Percentiles rank a stretch among this genome's conserved stretches.
Conservation (phyloP, 2,888 invertebrate species). For the Therioaphis trifolii region DNA sequence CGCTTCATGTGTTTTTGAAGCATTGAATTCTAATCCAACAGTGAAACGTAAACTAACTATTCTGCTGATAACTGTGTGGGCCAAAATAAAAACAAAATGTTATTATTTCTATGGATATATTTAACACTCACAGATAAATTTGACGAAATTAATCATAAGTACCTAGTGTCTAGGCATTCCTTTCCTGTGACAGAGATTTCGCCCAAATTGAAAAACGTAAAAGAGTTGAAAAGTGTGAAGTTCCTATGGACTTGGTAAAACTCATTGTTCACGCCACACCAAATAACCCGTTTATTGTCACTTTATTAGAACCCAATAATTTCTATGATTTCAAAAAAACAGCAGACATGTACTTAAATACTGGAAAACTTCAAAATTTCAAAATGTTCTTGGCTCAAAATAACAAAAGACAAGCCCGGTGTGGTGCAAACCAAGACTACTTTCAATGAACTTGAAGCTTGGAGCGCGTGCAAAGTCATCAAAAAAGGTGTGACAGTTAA, state of each 20-base stretch:
- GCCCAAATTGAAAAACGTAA: constrained; percentile 60
- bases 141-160: constrained; percentile 62
- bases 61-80: constrained; percentile 57
- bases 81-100: constrained; percentile 63
- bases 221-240: constrained; percentile 58
- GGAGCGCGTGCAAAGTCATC: constrained; percentile 48
- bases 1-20: constrained; percentile 64
- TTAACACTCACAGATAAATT: constrained; percentile 50
- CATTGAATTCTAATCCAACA: constrained; percentile 50
- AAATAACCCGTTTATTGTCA: constrained; percentile 59
- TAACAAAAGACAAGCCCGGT: constrained; percentile 41
- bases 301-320: constrained; percentile 47
- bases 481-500: constrained; percentile 59
- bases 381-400: constrained; percentile 48
- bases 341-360: constrained; percentile 52
- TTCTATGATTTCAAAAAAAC: constrained; percentile 54
- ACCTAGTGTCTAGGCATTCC: constrained; percentile 61
- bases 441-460: constrained; percentile 48
- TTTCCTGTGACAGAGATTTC: constrained; percentile 62
- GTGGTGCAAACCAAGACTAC: constrained; percentile 52
- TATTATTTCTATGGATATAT: constrained; percentile 62
- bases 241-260: constrained; percentile 56
- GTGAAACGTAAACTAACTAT: constrained; percentile 51
- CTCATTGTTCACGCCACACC: constrained; percentile 42
- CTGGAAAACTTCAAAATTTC: constrained; percentile 61